Evolutionary conservation across 1,140 invertebrate species (phyloP).

Genomic region (Eumeta japonica): DNA sequence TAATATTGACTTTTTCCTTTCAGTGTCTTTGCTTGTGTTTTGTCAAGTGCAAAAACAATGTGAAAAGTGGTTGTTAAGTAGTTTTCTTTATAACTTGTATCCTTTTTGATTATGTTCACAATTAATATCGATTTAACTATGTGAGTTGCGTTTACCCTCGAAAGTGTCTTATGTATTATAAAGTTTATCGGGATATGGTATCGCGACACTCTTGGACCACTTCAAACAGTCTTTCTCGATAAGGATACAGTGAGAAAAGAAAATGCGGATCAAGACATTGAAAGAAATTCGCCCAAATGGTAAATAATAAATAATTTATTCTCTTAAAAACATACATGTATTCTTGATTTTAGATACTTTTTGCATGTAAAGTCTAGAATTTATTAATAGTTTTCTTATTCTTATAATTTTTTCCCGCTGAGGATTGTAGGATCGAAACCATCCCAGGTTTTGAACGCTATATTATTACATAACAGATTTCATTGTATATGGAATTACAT

Average conservation of each 20-base stretch:
- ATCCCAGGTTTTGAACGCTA: too few species aligned
- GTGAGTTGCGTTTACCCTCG: constrained; percentile 29
- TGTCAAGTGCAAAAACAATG: constrained; percentile 56
- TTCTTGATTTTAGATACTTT: too few species aligned
- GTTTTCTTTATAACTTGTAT: constrained; percentile 52
- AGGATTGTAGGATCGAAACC: too few species aligned
- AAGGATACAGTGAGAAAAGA: constrained; percentile 56
- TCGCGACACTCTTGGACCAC: not conserved
- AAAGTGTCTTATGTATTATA: not conserved
- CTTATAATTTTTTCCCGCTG: too few species aligned
- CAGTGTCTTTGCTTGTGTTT: constrained; percentile 56
- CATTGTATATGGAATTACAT: too few species aligned
- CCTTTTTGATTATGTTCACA: constrained; percentile 39
- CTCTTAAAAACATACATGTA: not conserved
- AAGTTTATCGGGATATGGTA: not conserved
- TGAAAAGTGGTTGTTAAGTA: constrained; percentile 56
- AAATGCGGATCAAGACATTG: constrained; percentile 53
- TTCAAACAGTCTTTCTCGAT: constrained; percentile 44
- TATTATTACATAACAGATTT: too few species aligned
- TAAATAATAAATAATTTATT: constrained; percentile 25
- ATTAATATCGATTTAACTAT: constrained; percentile 37
- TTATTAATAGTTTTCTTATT: too few species aligned
- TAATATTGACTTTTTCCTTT: constrained; percentile 28
- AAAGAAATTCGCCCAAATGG: constrained; percentile 53
- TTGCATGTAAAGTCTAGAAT: too few species aligned